Evolutionary conservation across 2,888 invertebrate genomes (phyloP).

Genomic region (Galerucella pusilla): DNA sequence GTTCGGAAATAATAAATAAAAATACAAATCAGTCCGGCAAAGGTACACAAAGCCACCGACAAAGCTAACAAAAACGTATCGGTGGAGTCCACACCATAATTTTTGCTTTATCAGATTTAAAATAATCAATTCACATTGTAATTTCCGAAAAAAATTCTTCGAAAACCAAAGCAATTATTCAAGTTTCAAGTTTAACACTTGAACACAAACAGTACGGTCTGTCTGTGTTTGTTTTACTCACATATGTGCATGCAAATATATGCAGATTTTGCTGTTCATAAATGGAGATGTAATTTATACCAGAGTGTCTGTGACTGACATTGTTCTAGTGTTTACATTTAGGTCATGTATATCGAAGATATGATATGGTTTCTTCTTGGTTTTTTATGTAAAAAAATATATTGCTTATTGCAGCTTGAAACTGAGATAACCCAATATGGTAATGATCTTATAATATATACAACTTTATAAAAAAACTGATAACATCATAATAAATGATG

Average conservation of each 20-base stretch:
- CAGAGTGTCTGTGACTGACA: background rate
- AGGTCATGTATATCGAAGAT: conserved; percentile 7
- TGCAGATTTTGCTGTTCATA: conserved; percentile 19
- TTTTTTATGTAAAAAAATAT: background rate
- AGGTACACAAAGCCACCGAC: too few species aligned
- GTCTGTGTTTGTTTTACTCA: conserved; percentile 18
- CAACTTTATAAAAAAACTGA: too few species aligned
- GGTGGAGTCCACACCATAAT: background rate
- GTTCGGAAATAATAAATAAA: too few species aligned
- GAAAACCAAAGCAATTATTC: background rate
- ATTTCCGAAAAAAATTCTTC: background rate
- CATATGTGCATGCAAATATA: conserved; percentile 20
- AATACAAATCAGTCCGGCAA: too few species aligned
- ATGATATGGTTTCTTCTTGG: background rate
- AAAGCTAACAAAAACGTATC: too few species aligned
- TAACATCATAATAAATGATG: too few species aligned
- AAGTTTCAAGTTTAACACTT: background rate
- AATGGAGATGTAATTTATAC: conserved; percentile 21
- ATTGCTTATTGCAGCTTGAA: background rate
- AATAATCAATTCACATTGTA: background rate
- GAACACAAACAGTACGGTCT: background rate
- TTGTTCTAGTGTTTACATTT: conserved; percentile 17
- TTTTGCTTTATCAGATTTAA: background rate
- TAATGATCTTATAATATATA: too few species aligned
- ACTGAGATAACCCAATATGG: background rate